Conservation (phyloP, 2,797 vertebrate genomes). For the Melanotaenia boesemani region DNA sequence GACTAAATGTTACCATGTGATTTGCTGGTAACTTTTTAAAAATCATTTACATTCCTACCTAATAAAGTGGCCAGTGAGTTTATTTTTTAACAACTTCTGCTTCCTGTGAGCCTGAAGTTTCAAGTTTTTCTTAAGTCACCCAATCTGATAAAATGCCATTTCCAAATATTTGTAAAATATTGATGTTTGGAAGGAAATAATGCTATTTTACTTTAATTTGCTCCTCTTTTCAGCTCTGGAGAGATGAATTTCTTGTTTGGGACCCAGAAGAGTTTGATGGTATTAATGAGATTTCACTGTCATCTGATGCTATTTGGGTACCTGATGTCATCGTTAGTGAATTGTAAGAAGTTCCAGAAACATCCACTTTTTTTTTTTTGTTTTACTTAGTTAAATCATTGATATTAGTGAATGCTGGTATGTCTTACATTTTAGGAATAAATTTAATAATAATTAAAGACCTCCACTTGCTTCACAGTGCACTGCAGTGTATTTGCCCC, state of each 20-base stretch:
- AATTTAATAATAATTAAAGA: no score
- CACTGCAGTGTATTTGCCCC: not conserved
- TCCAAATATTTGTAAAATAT: no score
- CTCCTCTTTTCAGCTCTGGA: conserved; percentile 84
- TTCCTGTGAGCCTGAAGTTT: not conserved
- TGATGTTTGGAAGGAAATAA: not conserved
- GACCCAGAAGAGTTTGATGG: conserved; percentile 89
- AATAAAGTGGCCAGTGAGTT: no score
- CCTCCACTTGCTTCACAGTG: no score
- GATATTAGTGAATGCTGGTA: no score
- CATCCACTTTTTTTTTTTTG: not conserved
- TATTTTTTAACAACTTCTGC: not conserved
- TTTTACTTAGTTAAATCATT: no score
- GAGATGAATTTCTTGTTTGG: conserved; percentile 91
- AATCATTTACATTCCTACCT: no score
- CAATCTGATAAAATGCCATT: no score
- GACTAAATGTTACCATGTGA: no score
- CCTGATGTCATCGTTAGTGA: conserved; percentile 91
- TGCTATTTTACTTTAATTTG: not conserved
- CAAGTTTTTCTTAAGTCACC: no score
- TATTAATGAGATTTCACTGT: conserved; percentile 88
- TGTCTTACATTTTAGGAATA: no score
- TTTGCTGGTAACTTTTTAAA: no score
- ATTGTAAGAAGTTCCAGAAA: conserved; percentile 79
- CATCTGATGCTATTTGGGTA: conserved; percentile 88